These are phyloP conservation scores for Gasterosteus nipponicus DNA, from an alignment of 2,113 vertebrate species.

Conservation along the genomic window DNA sequence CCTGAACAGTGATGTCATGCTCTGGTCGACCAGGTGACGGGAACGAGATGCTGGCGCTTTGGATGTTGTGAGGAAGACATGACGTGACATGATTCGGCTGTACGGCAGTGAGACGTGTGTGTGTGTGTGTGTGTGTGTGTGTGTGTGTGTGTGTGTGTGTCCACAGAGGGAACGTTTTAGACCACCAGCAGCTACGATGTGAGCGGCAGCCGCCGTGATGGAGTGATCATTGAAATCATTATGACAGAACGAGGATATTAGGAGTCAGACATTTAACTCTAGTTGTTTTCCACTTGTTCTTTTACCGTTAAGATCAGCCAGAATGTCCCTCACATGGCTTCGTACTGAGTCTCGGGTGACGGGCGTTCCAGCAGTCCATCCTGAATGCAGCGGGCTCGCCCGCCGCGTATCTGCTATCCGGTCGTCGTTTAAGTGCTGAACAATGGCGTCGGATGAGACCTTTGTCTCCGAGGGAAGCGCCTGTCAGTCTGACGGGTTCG, in stretches of 20 bases:
- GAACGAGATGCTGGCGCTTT: conserved; percentile 21
- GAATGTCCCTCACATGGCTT: background rate
- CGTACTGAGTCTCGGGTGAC: background rate
- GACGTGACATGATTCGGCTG: conserved; percentile 23
- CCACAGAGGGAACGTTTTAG: conserved; percentile 57
- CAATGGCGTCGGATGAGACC: background rate
- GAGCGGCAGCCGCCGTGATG: conserved; percentile 40
- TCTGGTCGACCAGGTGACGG: conserved; percentile 13
- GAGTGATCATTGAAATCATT: conserved; percentile 49
- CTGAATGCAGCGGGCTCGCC: background rate
- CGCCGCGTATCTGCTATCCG: background rate
- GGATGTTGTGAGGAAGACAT: conserved; percentile 35
- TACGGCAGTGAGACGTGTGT: conserved; percentile 7
- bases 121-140: conserved; percentile 14
- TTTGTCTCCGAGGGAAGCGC: conserved; percentile 16
- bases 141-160: conserved; percentile 32
- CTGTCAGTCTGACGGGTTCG: background rate
- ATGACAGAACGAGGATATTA: conserved; percentile 25
- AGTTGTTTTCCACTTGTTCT: conserved; percentile 16
- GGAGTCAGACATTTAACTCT: conserved; percentile 31
- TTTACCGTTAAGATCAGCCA: background rate
- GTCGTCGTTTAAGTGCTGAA: conserved; percentile 1
- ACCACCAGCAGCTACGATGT: conserved; percentile 52
- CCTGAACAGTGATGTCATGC: conserved; percentile 28
- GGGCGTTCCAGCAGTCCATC: background rate